Evolutionary conservation across 2,888 invertebrate species (phyloP).

Genomic region (Camponotus fellah): DNA sequence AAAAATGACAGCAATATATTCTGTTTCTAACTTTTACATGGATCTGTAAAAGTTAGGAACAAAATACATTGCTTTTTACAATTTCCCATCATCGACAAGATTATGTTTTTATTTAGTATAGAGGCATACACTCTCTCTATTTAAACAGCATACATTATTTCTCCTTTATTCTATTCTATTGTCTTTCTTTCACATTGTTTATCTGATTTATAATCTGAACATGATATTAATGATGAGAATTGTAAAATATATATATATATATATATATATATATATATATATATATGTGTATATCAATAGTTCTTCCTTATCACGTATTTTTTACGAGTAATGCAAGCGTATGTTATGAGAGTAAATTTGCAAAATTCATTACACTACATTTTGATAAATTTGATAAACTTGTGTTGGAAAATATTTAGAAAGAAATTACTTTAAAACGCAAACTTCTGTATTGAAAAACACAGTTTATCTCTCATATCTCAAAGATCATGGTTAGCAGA

Average conservation of each 20-base stretch:
- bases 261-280: background rate
- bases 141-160: background rate
- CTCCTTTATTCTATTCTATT: background rate
- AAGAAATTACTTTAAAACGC: background rate
- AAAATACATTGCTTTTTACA: background rate
- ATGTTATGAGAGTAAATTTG: background rate
- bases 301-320: background rate
- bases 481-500: background rate
- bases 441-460: background rate
- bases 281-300: background rate
- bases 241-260: background rate
- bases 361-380: background rate
- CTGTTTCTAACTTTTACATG: background rate
- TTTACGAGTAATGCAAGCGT: background rate
- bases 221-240: background rate
- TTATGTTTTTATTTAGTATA: conserved; percentile 5
- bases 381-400: background rate
- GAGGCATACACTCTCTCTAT: background rate
- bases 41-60: background rate
- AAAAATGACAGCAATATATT: background rate
- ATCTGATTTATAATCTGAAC: no score
- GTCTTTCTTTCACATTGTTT: background rate
- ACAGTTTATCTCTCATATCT: background rate
- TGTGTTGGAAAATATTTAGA: background rate
- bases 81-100: background rate